Percentiles rank a stretch among this genome's conserved stretches.
Evolutionary conservation across 2,888 invertebrate genomes (phyloP).

Genomic region (Diaperis boleti): DNA sequence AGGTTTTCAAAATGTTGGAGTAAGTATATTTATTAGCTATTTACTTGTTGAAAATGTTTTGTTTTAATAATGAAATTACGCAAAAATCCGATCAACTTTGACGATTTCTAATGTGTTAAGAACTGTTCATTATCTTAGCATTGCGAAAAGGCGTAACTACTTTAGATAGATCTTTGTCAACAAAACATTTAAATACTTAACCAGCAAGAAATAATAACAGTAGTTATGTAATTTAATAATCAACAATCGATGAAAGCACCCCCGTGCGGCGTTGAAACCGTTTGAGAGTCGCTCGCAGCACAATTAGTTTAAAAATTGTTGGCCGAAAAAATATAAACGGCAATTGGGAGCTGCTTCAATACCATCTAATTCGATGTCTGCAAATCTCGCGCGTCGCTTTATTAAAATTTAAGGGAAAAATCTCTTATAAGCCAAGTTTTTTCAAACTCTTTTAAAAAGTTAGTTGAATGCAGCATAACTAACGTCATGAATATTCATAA

Average conservation of each 20-base stretch:
- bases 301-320: conserved; percentile 48
- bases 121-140: too few species aligned
- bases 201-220: too few species aligned
- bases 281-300: conserved; percentile 33
- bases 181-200: too few species aligned
- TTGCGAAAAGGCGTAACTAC: too few species aligned
- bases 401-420: conserved; percentile 46
- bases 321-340: conserved; percentile 47
- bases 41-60: too few species aligned
- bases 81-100: too few species aligned
- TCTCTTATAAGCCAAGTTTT: conserved; percentile 43
- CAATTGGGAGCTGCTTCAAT: conserved; percentile 49
- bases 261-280: conserved; percentile 3
- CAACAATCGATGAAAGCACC: neutral
- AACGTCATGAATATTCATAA: conserved; percentile 48
- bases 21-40: too few species aligned
- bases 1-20: conserved; percentile 21
- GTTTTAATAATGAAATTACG: too few species aligned
- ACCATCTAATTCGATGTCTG: conserved; percentile 48
- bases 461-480: conserved; percentile 48
- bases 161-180: too few species aligned
- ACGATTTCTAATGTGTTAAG: too few species aligned
- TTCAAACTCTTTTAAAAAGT: conserved; percentile 45
- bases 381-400: conserved; percentile 47
- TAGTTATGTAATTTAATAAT: too few species aligned